Evolutionary conservation across 2,797 vertebrate species (phyloP).

Genomic region (Rhinella marina): DNA sequence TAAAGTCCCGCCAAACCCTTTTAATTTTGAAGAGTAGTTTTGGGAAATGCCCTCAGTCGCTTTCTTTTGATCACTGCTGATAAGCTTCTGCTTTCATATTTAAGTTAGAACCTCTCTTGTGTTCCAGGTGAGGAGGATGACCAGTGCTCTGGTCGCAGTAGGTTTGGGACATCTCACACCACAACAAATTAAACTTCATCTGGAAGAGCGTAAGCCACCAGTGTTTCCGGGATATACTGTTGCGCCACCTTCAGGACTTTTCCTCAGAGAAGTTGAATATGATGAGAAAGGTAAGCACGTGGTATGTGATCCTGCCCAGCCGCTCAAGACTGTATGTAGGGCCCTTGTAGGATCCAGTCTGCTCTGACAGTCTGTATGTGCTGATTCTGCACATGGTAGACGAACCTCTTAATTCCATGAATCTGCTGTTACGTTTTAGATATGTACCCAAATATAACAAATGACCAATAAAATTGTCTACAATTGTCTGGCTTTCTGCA

Average conservation of each 20-base stretch:
- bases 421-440: no score
- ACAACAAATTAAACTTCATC: constrained; percentile 73
- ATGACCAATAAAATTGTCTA: no score
- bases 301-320: background rate
- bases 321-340: background rate
- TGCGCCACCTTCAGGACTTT: constrained; percentile 85
- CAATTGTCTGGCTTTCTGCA: no score
- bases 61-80: background rate
- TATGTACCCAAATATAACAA: no score
- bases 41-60: no score
- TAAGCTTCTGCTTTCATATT: background rate
- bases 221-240: constrained; percentile 73
- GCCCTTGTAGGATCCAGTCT: background rate
- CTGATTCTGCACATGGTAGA: background rate
- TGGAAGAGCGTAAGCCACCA: constrained; percentile 76
- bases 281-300: constrained; percentile 52
- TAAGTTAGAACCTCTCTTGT: background rate
- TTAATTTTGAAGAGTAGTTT: no score
- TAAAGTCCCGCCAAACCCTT: no score
- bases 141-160: constrained; percentile 84
- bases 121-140: constrained; percentile 87
- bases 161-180: constrained; percentile 77
- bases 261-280: constrained; percentile 85
- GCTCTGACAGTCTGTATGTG: background rate
- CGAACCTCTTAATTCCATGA: no score